Evolutionary conservation across 2,888 invertebrate genomes (phyloP).

Genomic region (Ectropis crepuscularia): DNA sequence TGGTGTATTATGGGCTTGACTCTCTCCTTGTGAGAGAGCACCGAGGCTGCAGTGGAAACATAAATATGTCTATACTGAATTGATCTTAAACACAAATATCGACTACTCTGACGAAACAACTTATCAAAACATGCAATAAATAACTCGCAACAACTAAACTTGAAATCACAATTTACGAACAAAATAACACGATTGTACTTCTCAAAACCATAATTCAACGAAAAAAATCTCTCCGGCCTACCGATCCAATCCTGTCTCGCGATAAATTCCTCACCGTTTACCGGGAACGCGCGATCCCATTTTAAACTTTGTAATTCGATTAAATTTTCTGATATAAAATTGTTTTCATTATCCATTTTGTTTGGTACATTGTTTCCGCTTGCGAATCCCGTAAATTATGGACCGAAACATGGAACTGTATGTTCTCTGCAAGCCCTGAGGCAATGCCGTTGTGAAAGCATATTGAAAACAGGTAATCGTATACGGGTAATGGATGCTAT

Average conservation of each 20-base stretch:
- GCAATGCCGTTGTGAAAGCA: slow-evolving; percentile 74
- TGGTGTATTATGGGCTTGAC: no score
- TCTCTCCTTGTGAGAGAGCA: no score
- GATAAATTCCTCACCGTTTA: slow-evolving; percentile 56
- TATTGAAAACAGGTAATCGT: slow-evolving; percentile 84
- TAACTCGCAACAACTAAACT: background rate
- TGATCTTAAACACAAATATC: no score
- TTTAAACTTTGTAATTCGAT: slow-evolving; percentile 71
- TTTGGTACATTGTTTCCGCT: slow-evolving; percentile 76
- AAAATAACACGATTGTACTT: slow-evolving; percentile 1
- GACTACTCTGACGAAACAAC: no score
- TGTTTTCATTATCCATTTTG: slow-evolving; percentile 80
- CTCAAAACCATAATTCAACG: slow-evolving; percentile 4
- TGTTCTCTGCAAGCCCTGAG: slow-evolving; percentile 73
- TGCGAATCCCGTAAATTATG: slow-evolving; percentile 79
- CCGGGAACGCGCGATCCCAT: slow-evolving; percentile 57
- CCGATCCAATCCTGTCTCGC: slow-evolving; percentile 25
- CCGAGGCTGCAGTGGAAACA: no score
- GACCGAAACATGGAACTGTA: slow-evolving; percentile 55
- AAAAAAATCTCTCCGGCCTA: slow-evolving; percentile 32
- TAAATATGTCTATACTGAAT: no score
- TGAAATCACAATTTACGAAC: background rate
- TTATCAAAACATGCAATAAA: no score
- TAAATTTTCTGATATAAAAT: slow-evolving; percentile 75
- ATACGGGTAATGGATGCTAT: slow-evolving; percentile 77